phyloP scores from a whole-genome alignment of 2,797 vertebrate species.

The Sebastes dallii region DNA sequence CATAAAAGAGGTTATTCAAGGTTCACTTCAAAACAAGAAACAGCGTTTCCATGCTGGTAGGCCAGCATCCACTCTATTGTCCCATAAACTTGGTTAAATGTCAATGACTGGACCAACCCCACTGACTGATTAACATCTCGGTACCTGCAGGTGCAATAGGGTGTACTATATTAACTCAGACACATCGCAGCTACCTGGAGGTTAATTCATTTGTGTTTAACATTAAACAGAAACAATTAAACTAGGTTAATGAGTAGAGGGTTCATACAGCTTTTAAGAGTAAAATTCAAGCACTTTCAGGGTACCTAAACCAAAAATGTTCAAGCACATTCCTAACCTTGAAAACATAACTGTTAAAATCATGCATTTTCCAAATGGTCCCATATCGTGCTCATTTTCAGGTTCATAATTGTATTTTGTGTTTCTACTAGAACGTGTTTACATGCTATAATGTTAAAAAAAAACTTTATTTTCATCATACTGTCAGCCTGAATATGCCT shows the following conservation, averaged over 20 bases:
- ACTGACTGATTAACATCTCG: constrained; percentile 13
- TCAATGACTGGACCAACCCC: constrained; percentile 14
- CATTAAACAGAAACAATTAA: not conserved
- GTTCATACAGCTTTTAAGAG: not conserved
- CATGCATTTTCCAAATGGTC: too few relatives aligned
- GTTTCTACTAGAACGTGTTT: too few relatives aligned
- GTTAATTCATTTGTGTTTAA: not conserved
- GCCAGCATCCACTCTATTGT: constrained; percentile 39
- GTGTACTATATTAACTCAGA: not conserved
- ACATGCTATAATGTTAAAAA: too few relatives aligned
- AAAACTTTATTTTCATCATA: too few relatives aligned
- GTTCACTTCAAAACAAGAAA: not conserved
- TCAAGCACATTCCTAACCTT: too few relatives aligned
- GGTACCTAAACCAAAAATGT: not conserved
- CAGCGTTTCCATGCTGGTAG: constrained; percentile 44
- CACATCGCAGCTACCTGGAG: not conserved
- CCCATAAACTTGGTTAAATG: constrained; percentile 44
- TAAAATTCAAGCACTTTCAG: not conserved
- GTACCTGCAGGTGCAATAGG: not conserved
- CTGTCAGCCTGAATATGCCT: too few relatives aligned
- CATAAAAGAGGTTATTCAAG: not conserved
- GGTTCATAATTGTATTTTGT: too few relatives aligned
- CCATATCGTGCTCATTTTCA: too few relatives aligned
- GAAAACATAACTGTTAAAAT: too few relatives aligned
- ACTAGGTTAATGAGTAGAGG: not conserved